A percentile compares a stretch with the other conserved stretches of the same genome.
Evolutionary conservation across 2,113 vertebrate species (phyloP).

Genomic region (Lamprologus tigripictilis): DNA sequence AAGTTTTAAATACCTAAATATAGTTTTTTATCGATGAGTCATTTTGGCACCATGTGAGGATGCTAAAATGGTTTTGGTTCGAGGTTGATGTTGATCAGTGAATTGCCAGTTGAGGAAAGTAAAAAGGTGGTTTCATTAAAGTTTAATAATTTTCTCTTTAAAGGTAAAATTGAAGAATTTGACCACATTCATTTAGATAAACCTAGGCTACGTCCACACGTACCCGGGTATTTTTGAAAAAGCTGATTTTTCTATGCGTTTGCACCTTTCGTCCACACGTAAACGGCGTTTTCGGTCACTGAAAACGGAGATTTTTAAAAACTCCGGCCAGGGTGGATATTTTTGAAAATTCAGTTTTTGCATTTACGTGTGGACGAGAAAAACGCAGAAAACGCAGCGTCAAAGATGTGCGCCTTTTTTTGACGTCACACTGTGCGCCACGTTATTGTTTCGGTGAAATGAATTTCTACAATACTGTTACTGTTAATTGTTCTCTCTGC

Average conservation of each 20-base stretch:
- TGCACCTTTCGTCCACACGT: too few species aligned
- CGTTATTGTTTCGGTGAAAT: too few species aligned
- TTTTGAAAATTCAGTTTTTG: too few species aligned
- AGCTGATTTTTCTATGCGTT: rapidly evolving
- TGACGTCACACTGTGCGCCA: too few species aligned
- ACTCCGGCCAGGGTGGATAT: too few species aligned
- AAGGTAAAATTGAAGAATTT: not conserved
- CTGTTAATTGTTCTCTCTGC: rapidly evolving
- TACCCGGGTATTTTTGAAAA: too few species aligned
- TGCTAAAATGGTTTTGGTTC: not conserved
- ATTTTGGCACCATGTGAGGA: not conserved
- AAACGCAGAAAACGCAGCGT: rapidly evolving
- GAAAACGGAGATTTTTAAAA: too few species aligned
- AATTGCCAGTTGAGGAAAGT: not conserved
- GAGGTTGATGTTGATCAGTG: not conserved
- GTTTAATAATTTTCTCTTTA: not conserved
- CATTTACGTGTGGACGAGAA: too few species aligned
- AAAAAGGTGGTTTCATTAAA: not conserved
- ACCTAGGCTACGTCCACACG: not conserved
- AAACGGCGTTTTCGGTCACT: too few species aligned
- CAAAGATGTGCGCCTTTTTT: rapidly evolving
- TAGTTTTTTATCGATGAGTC: not conserved
- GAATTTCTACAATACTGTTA: too few species aligned
- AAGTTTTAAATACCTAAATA: not conserved
- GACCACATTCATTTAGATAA: not conserved